Evolutionary conservation across 2,888 invertebrate species (phyloP), one percentile per base, ranked within the genome.

Genomic region (Anorthoa munda): DNA sequence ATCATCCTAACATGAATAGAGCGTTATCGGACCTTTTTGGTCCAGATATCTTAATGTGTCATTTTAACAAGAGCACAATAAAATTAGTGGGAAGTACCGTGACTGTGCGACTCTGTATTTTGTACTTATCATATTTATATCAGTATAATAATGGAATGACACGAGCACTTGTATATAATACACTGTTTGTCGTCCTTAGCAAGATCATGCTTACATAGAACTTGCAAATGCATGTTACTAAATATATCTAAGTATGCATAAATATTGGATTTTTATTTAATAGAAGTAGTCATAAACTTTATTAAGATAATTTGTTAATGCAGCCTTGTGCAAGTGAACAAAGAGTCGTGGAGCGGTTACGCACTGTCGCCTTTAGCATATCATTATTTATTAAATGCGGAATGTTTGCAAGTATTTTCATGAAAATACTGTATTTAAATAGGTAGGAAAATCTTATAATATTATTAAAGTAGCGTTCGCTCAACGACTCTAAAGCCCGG

Each of bases 261-360:
- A 46, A 83, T 81, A 82, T 80, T 87, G 87, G 81, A 82, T 87
- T 87, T 87, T 87, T 87, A 85, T 87, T 87, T 87, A 83, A 78
- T 85, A 85, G 77, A 68, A 82, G 71, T 84, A 85, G 77, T 72
- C 48, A 64, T 61, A 72, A 48, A 77, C 50, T 66, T n/a, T 70
- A 59, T 55, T 73, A 51, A 51, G 39, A 48, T 60, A 39, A 53
- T 65, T 70, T 66, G 0, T 72, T 45, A 66, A 73, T 53, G 51
- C 53, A 50, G 60, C 46, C 53, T 67, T 46, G 45, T 60, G 48
- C 7, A 66, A 73, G 51, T 68, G 26, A 26, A 31, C 46, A 51
- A 45, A 51, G 79, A 74, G 67, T 51, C 79, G 70, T 82, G 23
- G 73, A 81, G 79, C 67, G 50, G 50, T 39, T 58, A 46, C 31